Conservation (phyloP, 2,113 vertebrate species). For the Tragelaphus scriptus region DNA sequence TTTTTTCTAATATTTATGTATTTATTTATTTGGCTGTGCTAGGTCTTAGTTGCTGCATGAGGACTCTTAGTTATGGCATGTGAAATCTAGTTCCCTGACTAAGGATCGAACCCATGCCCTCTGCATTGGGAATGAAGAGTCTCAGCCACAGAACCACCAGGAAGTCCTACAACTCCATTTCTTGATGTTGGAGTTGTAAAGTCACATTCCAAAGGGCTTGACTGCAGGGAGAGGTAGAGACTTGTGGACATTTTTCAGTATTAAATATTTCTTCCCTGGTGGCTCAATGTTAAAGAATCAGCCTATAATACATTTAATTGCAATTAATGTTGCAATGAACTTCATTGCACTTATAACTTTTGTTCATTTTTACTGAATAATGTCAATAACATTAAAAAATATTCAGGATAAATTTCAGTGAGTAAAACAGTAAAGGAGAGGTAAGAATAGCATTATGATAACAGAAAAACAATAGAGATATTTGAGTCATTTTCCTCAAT, state of each 20-base stretch:
- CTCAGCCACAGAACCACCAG: not conserved
- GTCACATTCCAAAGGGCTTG: not conserved
- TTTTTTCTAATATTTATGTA: fast-evolving
- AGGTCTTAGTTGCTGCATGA: not conserved
- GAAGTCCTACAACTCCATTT: not conserved
- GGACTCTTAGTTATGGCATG: not conserved
- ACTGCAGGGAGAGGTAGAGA: not conserved
- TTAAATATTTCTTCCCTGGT: not conserved
- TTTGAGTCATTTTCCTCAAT: not conserved
- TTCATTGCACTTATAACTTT: not conserved
- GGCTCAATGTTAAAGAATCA: not conserved
- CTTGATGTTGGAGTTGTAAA: not conserved
- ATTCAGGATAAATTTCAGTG: not conserved
- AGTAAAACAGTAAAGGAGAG: not conserved
- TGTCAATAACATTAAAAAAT: not conserved
- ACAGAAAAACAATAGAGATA: not conserved
- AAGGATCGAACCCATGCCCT: not conserved
- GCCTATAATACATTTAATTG: not conserved
- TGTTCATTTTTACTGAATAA: not conserved
- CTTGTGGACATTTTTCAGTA: fast-evolving
- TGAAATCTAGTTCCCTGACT: not conserved
- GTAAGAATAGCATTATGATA: not conserved
- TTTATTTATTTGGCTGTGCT: not conserved
- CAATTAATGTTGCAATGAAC: not conserved
- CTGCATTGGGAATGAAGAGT: not conserved